A percentile compares a stretch with the other conserved stretches of the same genome.
phyloP scores from a whole-genome alignment of 2,797 vertebrate genomes.

The Echiichthys vipera region DNA sequence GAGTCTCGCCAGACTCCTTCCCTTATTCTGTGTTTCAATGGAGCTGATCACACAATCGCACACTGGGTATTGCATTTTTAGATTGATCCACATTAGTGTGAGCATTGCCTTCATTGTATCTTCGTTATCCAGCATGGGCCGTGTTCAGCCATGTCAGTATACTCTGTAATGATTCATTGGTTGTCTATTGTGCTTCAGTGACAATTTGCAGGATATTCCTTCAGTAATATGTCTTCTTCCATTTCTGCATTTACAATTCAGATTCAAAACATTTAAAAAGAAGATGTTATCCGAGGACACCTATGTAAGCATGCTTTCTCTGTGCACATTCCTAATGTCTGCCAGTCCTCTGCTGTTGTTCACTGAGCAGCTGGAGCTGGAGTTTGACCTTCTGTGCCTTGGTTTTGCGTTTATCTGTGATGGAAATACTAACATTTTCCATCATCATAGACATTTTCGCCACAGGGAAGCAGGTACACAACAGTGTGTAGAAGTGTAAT shows the following conservation, averaged over 20 bases:
- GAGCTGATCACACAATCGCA: neutral
- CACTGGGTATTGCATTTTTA: neutral
- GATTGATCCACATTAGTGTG: neutral
- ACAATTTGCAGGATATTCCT: neutral
- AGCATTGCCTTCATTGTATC: neutral
- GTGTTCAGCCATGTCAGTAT: neutral
- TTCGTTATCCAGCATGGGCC: neutral
- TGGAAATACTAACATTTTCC: neutral
- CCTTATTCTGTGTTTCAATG: neutral
- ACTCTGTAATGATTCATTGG: neutral
- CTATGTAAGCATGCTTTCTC: neutral
- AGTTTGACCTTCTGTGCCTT: conserved; percentile 8
- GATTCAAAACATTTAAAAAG: neutral
- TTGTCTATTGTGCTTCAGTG: neutral
- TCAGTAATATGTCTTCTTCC: neutral
- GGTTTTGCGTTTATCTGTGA: neutral
- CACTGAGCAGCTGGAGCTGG: neutral
- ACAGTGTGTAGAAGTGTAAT: neutral
- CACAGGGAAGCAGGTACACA: too few species aligned
- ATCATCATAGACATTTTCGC: neutral
- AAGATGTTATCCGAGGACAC: neutral
- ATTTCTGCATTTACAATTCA: neutral
- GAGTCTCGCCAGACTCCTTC: neutral
- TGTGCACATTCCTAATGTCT: neutral
- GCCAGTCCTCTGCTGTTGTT: neutral